A percentile compares a stretch with the other conserved stretches of the same genome.
These are phyloP conservation scores for Neelides sp. DNA, from an alignment of 1,140 invertebrate genomes.

Conservation along the genomic window DNA sequence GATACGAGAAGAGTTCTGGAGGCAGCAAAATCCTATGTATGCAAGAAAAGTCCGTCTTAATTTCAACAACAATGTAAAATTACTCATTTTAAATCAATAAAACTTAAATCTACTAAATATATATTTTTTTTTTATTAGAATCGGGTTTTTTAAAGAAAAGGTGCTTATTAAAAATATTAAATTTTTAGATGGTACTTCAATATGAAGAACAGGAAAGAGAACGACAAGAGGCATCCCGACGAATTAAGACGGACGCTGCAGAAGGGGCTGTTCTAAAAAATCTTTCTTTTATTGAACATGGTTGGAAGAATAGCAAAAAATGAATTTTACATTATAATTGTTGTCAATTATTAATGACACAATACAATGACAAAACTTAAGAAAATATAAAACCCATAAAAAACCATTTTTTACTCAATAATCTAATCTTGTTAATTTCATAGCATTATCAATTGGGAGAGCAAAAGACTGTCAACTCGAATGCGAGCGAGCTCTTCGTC, in stretches of 20 bases:
- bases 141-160: not conserved
- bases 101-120: no score
- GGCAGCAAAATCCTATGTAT: slow-evolving; percentile 30
- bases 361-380: not conserved
- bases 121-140: no score
- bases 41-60: slow-evolving; percentile 25
- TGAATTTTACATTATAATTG: not conserved
- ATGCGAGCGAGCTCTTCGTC: slow-evolving; percentile 28
- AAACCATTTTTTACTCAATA: not conserved
- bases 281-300: slow-evolving; percentile 23
- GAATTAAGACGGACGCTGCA: slow-evolving; percentile 30
- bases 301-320: no score
- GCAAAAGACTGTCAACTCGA: slow-evolving; percentile 29
- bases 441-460: slow-evolving; percentile 26
- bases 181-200: slow-evolving; percentile 25
- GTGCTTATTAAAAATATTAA: not conserved
- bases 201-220: slow-evolving; percentile 28
- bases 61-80: no score
- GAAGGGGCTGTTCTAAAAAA: slow-evolving; percentile 29
- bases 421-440: not conserved
- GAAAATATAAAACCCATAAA: not conserved
- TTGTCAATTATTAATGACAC: not conserved
- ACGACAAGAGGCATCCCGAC: slow-evolving; percentile 17
- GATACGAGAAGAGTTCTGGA: slow-evolving; percentile 30
- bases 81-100: no score